phyloP scores from a whole-genome alignment of 2,888 invertebrate species.

The Tenthredo mesomela region DNA sequence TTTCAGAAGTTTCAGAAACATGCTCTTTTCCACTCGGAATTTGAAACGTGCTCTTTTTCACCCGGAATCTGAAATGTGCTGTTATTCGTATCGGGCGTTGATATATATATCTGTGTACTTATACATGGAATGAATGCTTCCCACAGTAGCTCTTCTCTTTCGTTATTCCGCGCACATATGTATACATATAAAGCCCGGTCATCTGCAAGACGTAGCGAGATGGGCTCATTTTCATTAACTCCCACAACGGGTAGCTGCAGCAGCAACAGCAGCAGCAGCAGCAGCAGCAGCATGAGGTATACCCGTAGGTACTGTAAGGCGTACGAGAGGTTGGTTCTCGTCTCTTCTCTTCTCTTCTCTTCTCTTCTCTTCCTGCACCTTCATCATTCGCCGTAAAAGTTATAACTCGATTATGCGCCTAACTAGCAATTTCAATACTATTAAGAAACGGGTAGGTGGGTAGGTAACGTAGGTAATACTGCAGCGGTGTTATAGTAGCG shows the following conservation, averaged over 20 bases:
- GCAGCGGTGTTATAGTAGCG: not conserved
- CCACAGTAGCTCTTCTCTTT: not conserved
- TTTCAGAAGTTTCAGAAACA: no score
- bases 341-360: not conserved
- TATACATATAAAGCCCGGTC: not conserved
- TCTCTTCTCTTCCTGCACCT: conserved; percentile 57
- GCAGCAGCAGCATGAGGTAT: not conserved
- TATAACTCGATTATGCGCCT: conserved; percentile 76
- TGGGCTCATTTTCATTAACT: conserved; percentile 44
- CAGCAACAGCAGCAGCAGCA: not conserved
- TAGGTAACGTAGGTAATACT: not conserved
- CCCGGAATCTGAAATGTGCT: no score
- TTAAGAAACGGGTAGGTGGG: conserved; percentile 64
- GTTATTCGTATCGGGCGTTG: no score
- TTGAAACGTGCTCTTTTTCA: no score
- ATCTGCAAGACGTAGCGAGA: not conserved
- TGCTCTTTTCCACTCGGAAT: no score
- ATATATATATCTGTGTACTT: no score
- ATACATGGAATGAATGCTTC: no score
- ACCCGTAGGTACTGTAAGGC: not conserved
- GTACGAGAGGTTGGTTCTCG: not conserved
- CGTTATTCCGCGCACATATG: not conserved
- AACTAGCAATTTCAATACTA: conserved; percentile 76
- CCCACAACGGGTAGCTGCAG: conserved; percentile 18
- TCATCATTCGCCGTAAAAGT: conserved; percentile 72